Evolutionary conservation across 2,888 invertebrate genomes (phyloP), one percentile per base, ranked within the genome.

Genomic region (Spicauda simplicius): DNA sequence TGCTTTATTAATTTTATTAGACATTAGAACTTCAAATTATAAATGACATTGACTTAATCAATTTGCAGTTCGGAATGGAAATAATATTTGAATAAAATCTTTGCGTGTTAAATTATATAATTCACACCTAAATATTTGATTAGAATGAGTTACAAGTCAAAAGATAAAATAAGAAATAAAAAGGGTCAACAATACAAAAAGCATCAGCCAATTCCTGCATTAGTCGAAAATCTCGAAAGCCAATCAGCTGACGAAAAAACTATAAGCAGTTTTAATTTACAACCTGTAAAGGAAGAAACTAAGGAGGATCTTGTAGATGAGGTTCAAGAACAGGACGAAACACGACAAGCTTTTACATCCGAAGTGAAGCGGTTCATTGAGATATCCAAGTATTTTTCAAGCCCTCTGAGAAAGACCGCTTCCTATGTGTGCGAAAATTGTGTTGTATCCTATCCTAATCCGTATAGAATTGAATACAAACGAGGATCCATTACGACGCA

Each of bases 381-480:
- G 77, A 90, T 92, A 69, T 90, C 91, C 0, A 88, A 91, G 70
- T 88, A 90, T 69, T 92, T 91, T 70, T 88, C 91, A 0, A 90
- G 87, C 65, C 91, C 91, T 2, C 72, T 91, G 3, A 80, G 82
- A 4, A 91, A 89, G 77, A 86, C 87, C 1, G 91, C 91, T 1
- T 88, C 91, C 0, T 91, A 91, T 69, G 80, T 90, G 7, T 87
- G 90, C 70, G 91, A 91, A 69, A 86, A 80, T 33, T 74, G 79
- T 2, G 79, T 91, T 0, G 84, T 91, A 4, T 83, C 90, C 0
- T 89, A 87, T 70, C 91, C 91, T 1, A 86, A 80, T 69, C 76
- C 81, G 1, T 85, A 78, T 70, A 80, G 82, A 68, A 76, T 91
- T n/a, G 84, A 86, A 72, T 88, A 86, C 64, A 87, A 83, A 68